Evolutionary conservation across 2,113 vertebrate genomes (phyloP).

Genomic region (Dermatemys mawii): DNA sequence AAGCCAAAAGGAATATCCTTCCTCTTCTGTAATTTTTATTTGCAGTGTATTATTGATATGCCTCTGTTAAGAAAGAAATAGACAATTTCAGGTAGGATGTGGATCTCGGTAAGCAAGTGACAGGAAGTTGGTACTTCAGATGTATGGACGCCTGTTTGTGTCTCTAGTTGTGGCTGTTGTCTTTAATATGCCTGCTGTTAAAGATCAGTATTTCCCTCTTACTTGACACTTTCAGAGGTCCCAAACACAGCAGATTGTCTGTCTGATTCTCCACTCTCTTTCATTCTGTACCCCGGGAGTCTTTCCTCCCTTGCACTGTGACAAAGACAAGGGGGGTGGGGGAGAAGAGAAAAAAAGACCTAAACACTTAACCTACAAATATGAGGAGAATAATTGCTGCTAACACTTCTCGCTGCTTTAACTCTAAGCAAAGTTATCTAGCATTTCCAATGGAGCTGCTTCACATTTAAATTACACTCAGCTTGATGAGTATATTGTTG

Average conservation of each 20-base stretch:
- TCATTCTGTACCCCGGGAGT: background rate
- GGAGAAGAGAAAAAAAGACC: background rate
- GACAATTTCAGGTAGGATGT: background rate
- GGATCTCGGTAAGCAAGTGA: background rate
- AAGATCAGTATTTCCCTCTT: background rate
- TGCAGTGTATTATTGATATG: rapidly evolving
- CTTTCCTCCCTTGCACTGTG: background rate
- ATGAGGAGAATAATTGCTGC: background rate
- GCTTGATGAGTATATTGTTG: conserved; percentile 28
- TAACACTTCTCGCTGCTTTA: background rate
- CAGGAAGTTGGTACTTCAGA: background rate
- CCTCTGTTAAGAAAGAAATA: background rate
- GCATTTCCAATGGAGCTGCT: conserved; percentile 19
- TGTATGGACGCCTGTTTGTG: rapidly evolving
- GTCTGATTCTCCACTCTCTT: background rate
- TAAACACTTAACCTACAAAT: background rate
- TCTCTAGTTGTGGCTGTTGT: background rate
- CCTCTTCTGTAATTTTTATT: background rate
- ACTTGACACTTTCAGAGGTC: background rate
- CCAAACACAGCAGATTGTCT: background rate
- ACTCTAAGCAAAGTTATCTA: conserved; percentile 5
- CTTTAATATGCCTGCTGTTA: background rate
- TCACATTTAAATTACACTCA: conserved; percentile 10
- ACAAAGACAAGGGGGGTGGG: background rate
- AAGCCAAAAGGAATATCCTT: background rate